phyloP scores from a whole-genome alignment of 1,140 invertebrate species.

The Papilio xuthus region DNA sequence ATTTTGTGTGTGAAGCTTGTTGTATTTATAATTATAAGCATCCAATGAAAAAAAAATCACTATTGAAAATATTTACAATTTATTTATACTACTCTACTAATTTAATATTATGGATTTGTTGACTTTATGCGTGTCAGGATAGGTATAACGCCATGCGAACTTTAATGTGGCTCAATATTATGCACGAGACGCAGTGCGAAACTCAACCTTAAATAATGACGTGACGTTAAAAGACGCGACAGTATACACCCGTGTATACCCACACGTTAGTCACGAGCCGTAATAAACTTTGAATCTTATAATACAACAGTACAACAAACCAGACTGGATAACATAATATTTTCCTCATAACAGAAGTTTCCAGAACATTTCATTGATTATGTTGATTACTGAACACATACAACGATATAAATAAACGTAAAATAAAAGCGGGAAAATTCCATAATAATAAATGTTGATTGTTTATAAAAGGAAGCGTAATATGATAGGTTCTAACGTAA shows the following conservation, averaged over 20 bases:
- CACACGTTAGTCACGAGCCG: not conserved
- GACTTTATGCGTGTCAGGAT: too few relatives aligned
- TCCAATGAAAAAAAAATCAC: too few relatives aligned
- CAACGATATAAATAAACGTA: not conserved
- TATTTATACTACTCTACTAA: too few relatives aligned
- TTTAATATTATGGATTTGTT: too few relatives aligned
- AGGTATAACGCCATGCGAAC: too few relatives aligned
- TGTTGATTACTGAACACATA: not conserved
- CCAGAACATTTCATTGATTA: not conserved
- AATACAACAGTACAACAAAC: not conserved
- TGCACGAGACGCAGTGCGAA: too few relatives aligned
- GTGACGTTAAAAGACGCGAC: not conserved
- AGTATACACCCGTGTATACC: too few relatives aligned
- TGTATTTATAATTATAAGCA: too few relatives aligned
- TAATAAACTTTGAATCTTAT: not conserved
- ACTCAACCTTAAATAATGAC: too few relatives aligned
- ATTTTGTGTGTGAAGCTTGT: too few relatives aligned
- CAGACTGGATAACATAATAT: not conserved
- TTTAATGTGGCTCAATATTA: too few relatives aligned
- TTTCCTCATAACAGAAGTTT: not conserved
- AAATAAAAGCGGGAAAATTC: constrained; percentile 15
- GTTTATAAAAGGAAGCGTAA: constrained; percentile 18
- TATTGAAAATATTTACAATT: too few relatives aligned
- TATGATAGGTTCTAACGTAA: constrained; percentile 17
- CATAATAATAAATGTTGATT: constrained; percentile 17